These are phyloP conservation scores for Choreutis nemorana DNA, from an alignment of 2,888 invertebrate genomes.

Conservation along the genomic window DNA sequence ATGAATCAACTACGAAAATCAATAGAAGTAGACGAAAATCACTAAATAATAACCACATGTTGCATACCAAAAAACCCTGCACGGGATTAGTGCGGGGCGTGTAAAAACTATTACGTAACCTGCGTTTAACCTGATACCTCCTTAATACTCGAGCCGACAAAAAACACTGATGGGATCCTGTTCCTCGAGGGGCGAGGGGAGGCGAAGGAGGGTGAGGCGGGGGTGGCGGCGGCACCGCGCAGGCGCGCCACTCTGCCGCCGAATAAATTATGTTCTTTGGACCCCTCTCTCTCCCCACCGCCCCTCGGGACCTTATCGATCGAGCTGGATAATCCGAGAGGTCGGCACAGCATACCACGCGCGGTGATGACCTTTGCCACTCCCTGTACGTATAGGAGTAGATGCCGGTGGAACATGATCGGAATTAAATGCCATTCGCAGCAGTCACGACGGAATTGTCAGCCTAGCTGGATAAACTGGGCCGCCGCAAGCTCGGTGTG, in stretches of 20 bases:
- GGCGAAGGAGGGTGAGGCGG: not conserved
- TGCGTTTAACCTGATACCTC: slow-evolving; percentile 54
- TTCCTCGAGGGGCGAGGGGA: slow-evolving; percentile 23
- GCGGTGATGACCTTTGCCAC: slow-evolving; percentile 38
- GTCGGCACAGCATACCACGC: slow-evolving; percentile 33
- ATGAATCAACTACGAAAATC: too few species aligned
- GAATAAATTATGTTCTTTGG: slow-evolving; percentile 58
- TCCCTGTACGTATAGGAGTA: too few species aligned
- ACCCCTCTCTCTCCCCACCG: slow-evolving; percentile 20
- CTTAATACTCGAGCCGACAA: slow-evolving; percentile 41
- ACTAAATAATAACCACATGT: too few species aligned
- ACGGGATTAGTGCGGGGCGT: slow-evolving; percentile 50
- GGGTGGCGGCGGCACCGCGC: slow-evolving; percentile 37
- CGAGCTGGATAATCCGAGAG: slow-evolving; percentile 53
- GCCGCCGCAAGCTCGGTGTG: slow-evolving; percentile 15
- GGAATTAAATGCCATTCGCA: slow-evolving; percentile 38
- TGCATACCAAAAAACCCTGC: slow-evolving; percentile 13
- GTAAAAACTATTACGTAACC: slow-evolving; percentile 58
- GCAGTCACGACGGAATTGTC: slow-evolving; percentile 36
- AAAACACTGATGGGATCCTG: slow-evolving; percentile 42
- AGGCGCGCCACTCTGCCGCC: slow-evolving; percentile 62
- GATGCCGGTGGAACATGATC: slow-evolving; percentile 21
- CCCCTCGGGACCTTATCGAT: slow-evolving; percentile 45
- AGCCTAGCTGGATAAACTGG: slow-evolving; percentile 19
- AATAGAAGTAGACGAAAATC: too few species aligned